Percentiles rank a stretch among this genome's conserved stretches.
Evolutionary conservation across 2,888 invertebrate species (phyloP).

Genomic region (Agapetus fuscipes): DNA sequence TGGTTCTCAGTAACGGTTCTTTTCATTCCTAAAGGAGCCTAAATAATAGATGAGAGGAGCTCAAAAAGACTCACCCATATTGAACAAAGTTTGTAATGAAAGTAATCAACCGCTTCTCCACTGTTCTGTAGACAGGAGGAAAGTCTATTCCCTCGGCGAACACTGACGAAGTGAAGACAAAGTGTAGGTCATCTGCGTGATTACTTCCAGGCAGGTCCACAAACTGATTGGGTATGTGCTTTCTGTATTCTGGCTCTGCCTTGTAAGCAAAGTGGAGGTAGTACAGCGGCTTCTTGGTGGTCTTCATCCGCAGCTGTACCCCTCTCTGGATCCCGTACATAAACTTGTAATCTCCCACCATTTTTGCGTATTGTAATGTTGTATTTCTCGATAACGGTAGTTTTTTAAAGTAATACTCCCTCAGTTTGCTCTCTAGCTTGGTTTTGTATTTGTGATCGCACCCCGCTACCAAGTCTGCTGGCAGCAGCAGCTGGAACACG

Average conservation of each 20-base stretch:
- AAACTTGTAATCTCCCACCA: conserved; percentile 5
- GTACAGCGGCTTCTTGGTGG: conserved; percentile 1
- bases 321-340: conserved; percentile 2
- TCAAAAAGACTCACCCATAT: conserved; percentile 36
- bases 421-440: background rate
- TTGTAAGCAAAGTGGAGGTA: conserved; percentile 2
- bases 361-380: background rate
- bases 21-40: no score
- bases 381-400: background rate
- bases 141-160: conserved; percentile 11
- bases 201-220: no score
- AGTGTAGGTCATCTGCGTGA: conserved; percentile 6
- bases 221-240: no score
- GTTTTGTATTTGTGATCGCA: background rate
- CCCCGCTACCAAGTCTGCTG: background rate
- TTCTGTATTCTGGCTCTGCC: no score
- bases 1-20: no score
- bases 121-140: conserved; percentile 16
- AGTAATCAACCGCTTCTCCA: conserved; percentile 33
- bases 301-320: background rate
- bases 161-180: conserved; percentile 4
- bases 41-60: no score
- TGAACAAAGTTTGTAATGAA: conserved; percentile 44
- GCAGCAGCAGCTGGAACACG: conserved; percentile 3
- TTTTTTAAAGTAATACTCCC: conserved; percentile 5